These are phyloP conservation scores for Nasonia longicornis DNA, from an alignment of 1,140 invertebrate species.

Conservation along the genomic window DNA sequence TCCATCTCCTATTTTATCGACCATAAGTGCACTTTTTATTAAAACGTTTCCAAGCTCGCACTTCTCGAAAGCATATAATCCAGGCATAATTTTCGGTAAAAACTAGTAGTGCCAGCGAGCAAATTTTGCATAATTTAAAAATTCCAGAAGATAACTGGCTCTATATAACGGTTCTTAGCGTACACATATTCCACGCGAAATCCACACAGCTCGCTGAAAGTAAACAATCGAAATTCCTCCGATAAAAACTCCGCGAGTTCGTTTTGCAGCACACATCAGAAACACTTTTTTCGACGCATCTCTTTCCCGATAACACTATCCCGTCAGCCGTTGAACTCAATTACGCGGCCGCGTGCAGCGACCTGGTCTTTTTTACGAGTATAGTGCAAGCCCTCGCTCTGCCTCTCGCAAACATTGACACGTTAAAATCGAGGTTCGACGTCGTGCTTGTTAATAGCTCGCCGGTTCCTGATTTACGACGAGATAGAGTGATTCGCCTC, in stretches of 20 bases:
- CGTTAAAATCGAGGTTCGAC: constrained; percentile 26
- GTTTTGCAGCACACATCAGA: neutral
- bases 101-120: too few species aligned
- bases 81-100: too few species aligned
- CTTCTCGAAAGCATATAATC: too few species aligned
- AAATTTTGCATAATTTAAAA: neutral
- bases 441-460: constrained; percentile 25
- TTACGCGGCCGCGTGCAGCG: neutral
- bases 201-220: neutral
- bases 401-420: constrained; percentile 22
- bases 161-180: too few species aligned
- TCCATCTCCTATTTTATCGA: too few species aligned
- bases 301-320: neutral
- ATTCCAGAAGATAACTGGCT: neutral
- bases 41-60: neutral
- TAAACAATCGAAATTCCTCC: neutral
- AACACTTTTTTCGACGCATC: constrained; percentile 14
- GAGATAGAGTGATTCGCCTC: constrained; percentile 31
- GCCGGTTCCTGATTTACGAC: constrained; percentile 29
- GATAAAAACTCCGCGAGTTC: neutral
- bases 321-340: neutral
- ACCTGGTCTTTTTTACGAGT: neutral
- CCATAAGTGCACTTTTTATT: too few species aligned
- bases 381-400: neutral
- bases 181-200: neutral